A percentile compares a stretch with the other conserved stretches of the same genome.
phyloP scores from a whole-genome alignment of 2,113 vertebrate genomes.

The Prochilodus magdalenae region DNA sequence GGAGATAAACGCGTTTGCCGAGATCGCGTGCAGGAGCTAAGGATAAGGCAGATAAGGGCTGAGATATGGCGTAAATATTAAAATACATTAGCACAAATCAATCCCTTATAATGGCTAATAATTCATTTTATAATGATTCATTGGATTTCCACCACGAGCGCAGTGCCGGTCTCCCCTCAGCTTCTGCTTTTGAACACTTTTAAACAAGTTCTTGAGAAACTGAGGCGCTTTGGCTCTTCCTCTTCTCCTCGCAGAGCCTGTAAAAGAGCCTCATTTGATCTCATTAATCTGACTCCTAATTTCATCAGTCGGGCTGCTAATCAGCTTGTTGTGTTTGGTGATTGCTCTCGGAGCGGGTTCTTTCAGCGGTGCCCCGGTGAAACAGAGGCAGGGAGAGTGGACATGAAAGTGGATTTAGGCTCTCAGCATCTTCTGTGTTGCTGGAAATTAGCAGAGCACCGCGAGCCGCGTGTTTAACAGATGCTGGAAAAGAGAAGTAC shows the following conservation, averaged over 20 bases:
- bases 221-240: not conserved
- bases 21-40: not conserved
- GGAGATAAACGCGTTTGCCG: constrained; percentile 44
- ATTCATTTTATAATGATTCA: not conserved
- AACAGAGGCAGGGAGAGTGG: too few species aligned
- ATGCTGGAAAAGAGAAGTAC: too few species aligned
- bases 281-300: constrained; percentile 13
- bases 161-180: too few species aligned
- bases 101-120: not conserved
- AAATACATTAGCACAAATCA: constrained; percentile 17
- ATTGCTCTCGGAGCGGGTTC: constrained; percentile 72
- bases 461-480: too few species aligned
- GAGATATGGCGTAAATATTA: constrained; percentile 46
- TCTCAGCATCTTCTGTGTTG: not conserved
- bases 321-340: constrained; percentile 66
- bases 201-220: not conserved
- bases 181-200: too few species aligned
- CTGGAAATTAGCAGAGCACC: too few species aligned
- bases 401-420: not conserved
- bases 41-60: not conserved
- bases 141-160: not conserved
- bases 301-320: not conserved
- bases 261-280: constrained; percentile 15
- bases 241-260: too few species aligned
- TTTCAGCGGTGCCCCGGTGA: not conserved